Conservation (phyloP, 2,888 invertebrate species). For the Oeneis ivallda region DNA sequence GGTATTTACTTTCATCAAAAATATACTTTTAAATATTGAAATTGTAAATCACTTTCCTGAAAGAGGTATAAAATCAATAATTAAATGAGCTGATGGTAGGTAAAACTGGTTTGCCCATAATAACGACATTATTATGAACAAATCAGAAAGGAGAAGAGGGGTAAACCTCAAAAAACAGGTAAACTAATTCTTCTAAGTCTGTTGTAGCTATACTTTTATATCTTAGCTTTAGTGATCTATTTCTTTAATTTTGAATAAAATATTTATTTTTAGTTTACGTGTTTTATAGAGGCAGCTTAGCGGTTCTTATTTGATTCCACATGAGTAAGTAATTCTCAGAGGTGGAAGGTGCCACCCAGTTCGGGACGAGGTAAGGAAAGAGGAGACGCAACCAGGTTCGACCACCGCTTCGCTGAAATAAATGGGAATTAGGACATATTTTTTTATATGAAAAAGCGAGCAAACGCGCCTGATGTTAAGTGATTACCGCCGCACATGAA, state of each 20-base stretch:
- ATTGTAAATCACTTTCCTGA: constrained; percentile 66
- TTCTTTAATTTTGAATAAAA: neutral
- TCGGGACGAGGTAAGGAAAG: constrained; percentile 67
- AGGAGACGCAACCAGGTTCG: constrained; percentile 54
- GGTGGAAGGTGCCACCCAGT: constrained; percentile 80
- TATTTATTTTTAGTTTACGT: constrained; percentile 47
- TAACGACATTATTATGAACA: constrained; percentile 67
- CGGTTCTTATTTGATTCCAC: constrained; percentile 76
- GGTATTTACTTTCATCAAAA: constrained; percentile 65
- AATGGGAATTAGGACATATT: constrained; percentile 6
- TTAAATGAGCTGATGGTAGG: constrained; percentile 14
- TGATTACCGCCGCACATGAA: no score
- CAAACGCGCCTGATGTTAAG: no score
- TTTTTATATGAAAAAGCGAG: no score
- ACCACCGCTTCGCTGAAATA: constrained; percentile 74
- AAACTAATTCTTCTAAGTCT: constrained; percentile 41
- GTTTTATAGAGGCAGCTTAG: constrained; percentile 75
- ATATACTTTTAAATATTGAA: constrained; percentile 64
- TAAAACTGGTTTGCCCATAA: constrained; percentile 68
- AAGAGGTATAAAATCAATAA: constrained; percentile 47
- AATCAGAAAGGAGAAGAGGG: constrained; percentile 57
- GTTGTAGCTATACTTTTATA: no score
- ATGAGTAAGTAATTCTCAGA: constrained; percentile 65
- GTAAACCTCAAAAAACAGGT: constrained; percentile 64
- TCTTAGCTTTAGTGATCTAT: no score